phyloP scores from a whole-genome alignment of 1,140 invertebrate species.

The Danaus plexippus region DNA sequence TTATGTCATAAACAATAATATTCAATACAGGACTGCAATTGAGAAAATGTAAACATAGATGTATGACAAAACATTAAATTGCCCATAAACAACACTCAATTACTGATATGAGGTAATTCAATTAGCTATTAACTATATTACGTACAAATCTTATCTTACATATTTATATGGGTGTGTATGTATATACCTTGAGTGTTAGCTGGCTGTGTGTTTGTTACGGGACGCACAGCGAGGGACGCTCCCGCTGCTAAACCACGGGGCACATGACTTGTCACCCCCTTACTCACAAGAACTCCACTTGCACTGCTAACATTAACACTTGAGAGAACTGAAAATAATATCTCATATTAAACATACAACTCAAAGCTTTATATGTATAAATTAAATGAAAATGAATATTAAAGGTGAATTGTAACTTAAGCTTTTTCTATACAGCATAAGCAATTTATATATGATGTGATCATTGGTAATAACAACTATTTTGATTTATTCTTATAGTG shows the following conservation, averaged over 20 bases:
- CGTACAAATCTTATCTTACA: too few relatives aligned
- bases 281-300: conserved; percentile 50
- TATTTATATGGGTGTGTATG: too few relatives aligned
- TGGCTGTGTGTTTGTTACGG: conserved; percentile 39
- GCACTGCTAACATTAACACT: conserved; percentile 47
- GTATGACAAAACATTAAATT: too few relatives aligned
- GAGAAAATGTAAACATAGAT: too few relatives aligned
- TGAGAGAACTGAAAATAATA: conserved; percentile 38
- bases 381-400: neutral
- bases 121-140: too few relatives aligned
- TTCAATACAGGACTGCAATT: too few relatives aligned
- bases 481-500: neutral
- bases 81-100: too few relatives aligned
- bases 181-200: conserved; percentile 29
- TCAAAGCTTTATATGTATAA: conserved; percentile 1
- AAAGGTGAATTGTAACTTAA: too few relatives aligned
- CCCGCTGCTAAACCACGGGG: conserved; percentile 58
- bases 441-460: too few relatives aligned
- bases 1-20: neutral
- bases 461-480: neutral
- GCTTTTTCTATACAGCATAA: too few relatives aligned
- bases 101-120: too few relatives aligned
- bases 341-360: conserved; percentile 1
- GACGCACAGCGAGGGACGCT: conserved; percentile 54
- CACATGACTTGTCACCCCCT: conserved; percentile 56